Evolutionary conservation across 2,113 vertebrate genomes (phyloP).

Genomic region (Penelope pileata): DNA sequence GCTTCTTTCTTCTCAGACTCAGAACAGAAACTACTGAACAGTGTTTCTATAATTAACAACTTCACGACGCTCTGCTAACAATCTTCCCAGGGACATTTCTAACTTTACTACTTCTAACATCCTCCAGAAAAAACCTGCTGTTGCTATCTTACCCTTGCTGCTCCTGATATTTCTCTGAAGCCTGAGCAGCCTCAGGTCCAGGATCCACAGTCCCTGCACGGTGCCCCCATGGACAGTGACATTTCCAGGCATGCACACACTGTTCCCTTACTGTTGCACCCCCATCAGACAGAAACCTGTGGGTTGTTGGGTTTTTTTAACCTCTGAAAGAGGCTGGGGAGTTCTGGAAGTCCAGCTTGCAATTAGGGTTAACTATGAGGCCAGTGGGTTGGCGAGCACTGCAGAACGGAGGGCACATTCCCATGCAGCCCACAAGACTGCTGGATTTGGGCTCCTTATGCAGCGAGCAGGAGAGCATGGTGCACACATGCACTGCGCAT

Average conservation of each 20-base stretch:
- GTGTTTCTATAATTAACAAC: background rate
- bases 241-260: no score
- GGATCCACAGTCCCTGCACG: accelerated
- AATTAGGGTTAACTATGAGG: background rate
- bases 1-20: background rate
- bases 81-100: accelerated
- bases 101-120: accelerated
- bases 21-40: accelerated
- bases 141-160: accelerated
- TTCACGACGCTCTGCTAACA: accelerated
- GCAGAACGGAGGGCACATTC: background rate
- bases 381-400: background rate
- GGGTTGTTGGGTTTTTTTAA: background rate
- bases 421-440: background rate
- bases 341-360: background rate
- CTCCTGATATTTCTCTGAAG: no score
- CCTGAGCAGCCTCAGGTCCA: accelerated
- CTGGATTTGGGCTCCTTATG: background rate
- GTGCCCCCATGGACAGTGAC: background rate
- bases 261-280: background rate
- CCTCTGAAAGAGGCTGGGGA: background rate
- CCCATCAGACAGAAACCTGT: background rate
- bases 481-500: no score
- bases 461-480: background rate
- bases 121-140: background rate